Conservation (phyloP, 2,113 vertebrate species). For the Mus musculus region GRCm39 chr11:111280501-111281000, state of each 20-base stretch:
- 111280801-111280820: background rate
- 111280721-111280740: background rate
- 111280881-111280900: no score
- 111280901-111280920: background rate
- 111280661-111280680: background rate
- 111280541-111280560: background rate
- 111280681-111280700: background rate
- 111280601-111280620: background rate
- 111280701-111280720: background rate
- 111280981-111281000: background rate
- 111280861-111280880: background rate
- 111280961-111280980: background rate
- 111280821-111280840: background rate
- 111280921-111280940: background rate
- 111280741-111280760: background rate
- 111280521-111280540: constrained; percentile 9
- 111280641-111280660: background rate
- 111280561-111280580: background rate
- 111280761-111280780: background rate
- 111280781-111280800: background rate
- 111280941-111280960: background rate
- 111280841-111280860: no score
- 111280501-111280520: background rate
- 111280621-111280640: background rate
- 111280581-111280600: background rate